These are phyloP conservation scores for Stichodactyla mertensii DNA, from an alignment of 64 coral and sea anemone genomes.

Conservation along the genomic window DNA sequence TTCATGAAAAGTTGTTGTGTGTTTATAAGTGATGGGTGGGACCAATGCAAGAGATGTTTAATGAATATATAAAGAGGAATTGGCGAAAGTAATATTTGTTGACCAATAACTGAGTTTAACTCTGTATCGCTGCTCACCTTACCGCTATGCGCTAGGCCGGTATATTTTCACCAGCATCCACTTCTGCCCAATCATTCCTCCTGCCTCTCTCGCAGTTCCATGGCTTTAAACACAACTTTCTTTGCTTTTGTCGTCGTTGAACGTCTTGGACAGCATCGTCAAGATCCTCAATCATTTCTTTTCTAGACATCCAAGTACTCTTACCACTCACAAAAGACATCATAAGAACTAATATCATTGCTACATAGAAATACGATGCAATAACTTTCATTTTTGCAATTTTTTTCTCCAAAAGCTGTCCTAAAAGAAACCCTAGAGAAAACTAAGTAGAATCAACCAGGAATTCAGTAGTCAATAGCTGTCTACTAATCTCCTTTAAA, in stretches of 20 bases:
- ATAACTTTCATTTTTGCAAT: not conserved
- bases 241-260: not conserved
- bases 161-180: not conserved
- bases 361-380: not conserved
- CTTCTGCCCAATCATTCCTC: not conserved
- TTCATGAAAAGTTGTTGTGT: too few species aligned
- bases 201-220: not conserved
- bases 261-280: not conserved
- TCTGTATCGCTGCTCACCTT: not conserved
- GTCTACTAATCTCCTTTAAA: not conserved
- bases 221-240: not conserved
- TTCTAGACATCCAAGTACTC: not conserved
- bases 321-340: not conserved
- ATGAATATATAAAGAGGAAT: too few species aligned
- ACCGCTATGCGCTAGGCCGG: not conserved
- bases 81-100: too few species aligned
- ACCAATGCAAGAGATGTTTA: too few species aligned
- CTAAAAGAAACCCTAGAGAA: too few species aligned
- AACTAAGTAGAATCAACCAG: too few species aligned
- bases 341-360: not conserved
- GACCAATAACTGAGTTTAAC: too few species aligned
- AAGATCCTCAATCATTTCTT: not conserved
- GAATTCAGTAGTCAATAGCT: not conserved
- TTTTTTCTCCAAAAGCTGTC: not conserved
- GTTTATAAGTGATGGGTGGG: too few species aligned